A percentile compares a stretch with the other conserved stretches of the same genome.
These are phyloP conservation scores for Lophotriccus pileatus DNA, from an alignment of 2,797 vertebrate genomes.

Conservation along the genomic window DNA sequence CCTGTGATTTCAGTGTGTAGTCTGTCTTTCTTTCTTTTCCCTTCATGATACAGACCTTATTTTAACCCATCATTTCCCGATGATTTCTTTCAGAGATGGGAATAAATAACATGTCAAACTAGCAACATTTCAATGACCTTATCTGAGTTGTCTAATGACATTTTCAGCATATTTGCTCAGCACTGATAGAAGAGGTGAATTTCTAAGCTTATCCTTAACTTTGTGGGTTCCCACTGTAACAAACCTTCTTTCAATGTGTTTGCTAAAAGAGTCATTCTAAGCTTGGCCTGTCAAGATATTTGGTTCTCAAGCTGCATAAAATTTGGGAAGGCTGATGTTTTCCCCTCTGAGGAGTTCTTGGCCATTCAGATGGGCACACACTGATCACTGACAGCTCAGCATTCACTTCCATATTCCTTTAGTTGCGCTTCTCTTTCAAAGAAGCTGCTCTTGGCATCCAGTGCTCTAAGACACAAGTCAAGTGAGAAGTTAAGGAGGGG, in stretches of 20 bases:
- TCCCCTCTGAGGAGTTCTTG: not conserved
- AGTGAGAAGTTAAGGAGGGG: not conserved
- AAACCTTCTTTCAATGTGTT: not conserved
- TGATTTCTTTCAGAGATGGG: not conserved
- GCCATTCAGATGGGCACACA: not conserved
- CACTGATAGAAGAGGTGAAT: not conserved
- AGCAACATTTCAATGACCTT: not conserved
- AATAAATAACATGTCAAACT: not conserved
- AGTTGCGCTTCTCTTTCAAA: not conserved
- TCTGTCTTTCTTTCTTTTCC: not conserved
- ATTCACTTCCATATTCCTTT: not conserved
- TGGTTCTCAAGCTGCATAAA: not conserved
- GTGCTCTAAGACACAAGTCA: not conserved
- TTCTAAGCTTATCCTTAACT: slow-evolving; percentile 11
- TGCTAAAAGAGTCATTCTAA: not conserved
- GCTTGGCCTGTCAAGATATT: not conserved
- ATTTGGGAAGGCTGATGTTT: not conserved
- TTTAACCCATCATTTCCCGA: slow-evolving; percentile 28
- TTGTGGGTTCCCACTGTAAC: not conserved
- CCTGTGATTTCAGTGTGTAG: not conserved
- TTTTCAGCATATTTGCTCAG: not conserved
- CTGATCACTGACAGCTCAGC: not conserved
- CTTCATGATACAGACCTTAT: not conserved
- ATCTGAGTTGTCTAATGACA: not conserved
- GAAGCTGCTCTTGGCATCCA: not conserved